phyloP scores from a whole-genome alignment of 2,797 vertebrate species.

The Arrhamphus sclerolepis region DNA sequence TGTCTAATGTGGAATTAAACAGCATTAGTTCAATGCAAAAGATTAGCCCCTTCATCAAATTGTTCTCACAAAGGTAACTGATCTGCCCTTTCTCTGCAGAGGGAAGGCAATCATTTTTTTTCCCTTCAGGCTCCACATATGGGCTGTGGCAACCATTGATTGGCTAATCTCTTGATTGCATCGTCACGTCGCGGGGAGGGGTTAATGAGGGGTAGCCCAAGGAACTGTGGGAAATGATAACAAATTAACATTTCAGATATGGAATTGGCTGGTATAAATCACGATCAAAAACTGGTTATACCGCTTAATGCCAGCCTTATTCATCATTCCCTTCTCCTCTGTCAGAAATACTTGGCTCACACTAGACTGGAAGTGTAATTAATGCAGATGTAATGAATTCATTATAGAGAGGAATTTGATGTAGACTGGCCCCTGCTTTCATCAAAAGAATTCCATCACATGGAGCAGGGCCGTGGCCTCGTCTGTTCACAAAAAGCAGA shows the following conservation, averaged over 20 bases:
- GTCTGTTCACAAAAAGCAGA: slow-evolving; percentile 31
- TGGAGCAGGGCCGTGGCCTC: slow-evolving; percentile 47
- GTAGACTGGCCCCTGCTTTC: slow-evolving; percentile 57
- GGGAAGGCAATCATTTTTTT: slow-evolving; percentile 31
- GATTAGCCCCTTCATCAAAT: slow-evolving; percentile 40
- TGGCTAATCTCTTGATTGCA: slow-evolving; percentile 73
- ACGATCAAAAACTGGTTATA: slow-evolving; percentile 76
- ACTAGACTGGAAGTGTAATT: slow-evolving; percentile 66
- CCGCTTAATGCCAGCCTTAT: slow-evolving; percentile 75
- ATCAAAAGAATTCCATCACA: slow-evolving; percentile 58
- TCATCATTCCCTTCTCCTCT: slow-evolving; percentile 66
- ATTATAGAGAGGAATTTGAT: slow-evolving; percentile 69
- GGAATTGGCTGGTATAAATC: slow-evolving; percentile 79
- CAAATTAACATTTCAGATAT: slow-evolving; percentile 82
- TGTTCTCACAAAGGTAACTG: slow-evolving; percentile 47
- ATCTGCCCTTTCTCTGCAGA: slow-evolving; percentile 42
- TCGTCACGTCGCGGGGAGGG: slow-evolving; percentile 64
- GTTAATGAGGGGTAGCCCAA: slow-evolving; percentile 78
- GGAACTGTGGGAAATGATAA: slow-evolving; percentile 82
- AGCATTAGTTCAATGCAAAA: slow-evolving; percentile 28
- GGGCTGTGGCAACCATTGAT: slow-evolving; percentile 49
- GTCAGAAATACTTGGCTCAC: slow-evolving; percentile 71
- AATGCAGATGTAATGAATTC: slow-evolving; percentile 79
- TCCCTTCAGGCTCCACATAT: slow-evolving; percentile 31
- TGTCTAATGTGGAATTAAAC: slow-evolving; percentile 47